phyloP scores from a whole-genome alignment of 2,888 invertebrate genomes.

The Xestobium rufovillosum region DNA sequence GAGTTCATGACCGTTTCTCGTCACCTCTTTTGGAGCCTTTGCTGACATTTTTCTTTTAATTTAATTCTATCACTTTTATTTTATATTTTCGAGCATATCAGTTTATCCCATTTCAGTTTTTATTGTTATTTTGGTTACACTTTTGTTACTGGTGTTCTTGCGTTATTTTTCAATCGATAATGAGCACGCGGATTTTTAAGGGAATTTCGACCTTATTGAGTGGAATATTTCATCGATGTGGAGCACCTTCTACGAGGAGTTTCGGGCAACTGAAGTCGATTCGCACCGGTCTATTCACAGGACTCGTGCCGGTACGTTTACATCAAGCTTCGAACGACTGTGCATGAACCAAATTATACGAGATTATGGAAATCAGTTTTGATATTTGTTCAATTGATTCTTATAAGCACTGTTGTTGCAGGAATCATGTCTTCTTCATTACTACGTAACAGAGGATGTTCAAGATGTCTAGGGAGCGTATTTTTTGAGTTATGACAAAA shows the following conservation, averaged over 20 bases:
- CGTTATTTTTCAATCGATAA: neutral
- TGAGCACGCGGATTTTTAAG: constrained; percentile 9
- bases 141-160: too few species aligned
- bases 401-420: too few species aligned
- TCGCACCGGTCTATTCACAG: neutral
- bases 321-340: neutral
- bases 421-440: too few species aligned
- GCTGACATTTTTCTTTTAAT: constrained; percentile 7
- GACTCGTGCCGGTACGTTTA: neutral
- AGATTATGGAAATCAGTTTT: neutral
- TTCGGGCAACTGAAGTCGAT: neutral
- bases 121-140: too few species aligned
- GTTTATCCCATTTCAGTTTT: neutral
- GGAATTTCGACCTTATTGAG: constrained; percentile 26
- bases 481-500: too few species aligned
- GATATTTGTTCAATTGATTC: too few species aligned
- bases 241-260: neutral
- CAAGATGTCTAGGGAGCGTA: too few species aligned
- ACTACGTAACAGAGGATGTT: too few species aligned
- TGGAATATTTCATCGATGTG: too few species aligned
- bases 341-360: neutral
- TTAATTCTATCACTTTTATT: neutral
- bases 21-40: constrained; percentile 44
- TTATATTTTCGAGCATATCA: neutral
- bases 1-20: constrained; percentile 69